Evolutionary conservation across 2,113 vertebrate species (phyloP).

Genomic region (Anolis sagrei): DNA sequence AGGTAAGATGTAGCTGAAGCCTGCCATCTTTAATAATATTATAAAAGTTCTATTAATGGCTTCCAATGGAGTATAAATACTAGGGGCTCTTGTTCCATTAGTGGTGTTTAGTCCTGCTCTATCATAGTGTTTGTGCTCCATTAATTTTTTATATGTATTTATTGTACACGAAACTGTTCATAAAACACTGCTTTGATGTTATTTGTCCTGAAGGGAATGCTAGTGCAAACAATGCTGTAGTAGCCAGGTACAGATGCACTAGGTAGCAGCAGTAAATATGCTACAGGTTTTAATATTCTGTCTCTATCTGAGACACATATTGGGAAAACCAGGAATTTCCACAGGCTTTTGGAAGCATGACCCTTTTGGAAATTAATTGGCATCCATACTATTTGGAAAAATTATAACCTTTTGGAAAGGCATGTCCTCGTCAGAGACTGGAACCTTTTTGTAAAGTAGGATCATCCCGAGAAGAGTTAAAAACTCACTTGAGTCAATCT

Average conservation of each 20-base stretch:
- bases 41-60: background rate
- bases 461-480: too few species aligned
- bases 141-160: background rate
- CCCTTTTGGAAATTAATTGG: too few species aligned
- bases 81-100: background rate
- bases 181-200: background rate
- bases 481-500: too few species aligned
- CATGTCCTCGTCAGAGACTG: too few species aligned
- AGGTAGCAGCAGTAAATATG: too few species aligned
- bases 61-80: background rate
- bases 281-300: background rate
- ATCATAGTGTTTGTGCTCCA: background rate
- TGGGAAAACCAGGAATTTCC: too few species aligned
- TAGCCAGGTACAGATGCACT: background rate
- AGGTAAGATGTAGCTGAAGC: slow-evolving; percentile 32
- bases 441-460: too few species aligned
- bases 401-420: too few species aligned
- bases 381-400: too few species aligned
- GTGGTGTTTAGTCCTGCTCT: background rate
- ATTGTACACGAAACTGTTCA: background rate
- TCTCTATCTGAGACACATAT: background rate
- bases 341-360: too few species aligned
- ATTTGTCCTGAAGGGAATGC: background rate
- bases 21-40: background rate
- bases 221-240: background rate